Evolutionary conservation across 1,140 invertebrate species (phyloP).

Genomic region (Brachionus rotundiformis): DNA sequence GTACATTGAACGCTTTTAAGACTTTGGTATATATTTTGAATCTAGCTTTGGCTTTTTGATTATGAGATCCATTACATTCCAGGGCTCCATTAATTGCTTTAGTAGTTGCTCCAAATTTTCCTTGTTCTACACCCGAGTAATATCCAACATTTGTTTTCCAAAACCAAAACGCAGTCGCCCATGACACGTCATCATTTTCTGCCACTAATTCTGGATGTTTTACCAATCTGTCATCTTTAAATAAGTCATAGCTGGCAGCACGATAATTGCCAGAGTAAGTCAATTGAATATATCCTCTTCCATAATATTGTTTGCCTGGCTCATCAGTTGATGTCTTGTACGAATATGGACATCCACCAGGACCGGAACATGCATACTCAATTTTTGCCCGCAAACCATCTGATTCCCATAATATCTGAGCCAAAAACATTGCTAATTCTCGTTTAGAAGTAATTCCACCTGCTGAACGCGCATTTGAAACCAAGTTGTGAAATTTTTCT

Average conservation of each 20-base stretch:
- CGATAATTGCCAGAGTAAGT: constrained; percentile 36
- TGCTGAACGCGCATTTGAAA: background rate
- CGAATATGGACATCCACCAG: background rate
- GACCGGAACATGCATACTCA: constrained; percentile 16
- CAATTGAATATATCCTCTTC: constrained; percentile 42
- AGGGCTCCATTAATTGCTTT: background rate
- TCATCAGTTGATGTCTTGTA: background rate
- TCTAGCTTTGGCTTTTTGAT: background rate
- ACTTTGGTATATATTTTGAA: constrained; percentile 4
- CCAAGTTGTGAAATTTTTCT: constrained; percentile 28
- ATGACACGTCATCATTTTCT: background rate
- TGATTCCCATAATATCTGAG: constrained; percentile 25
- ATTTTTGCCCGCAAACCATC: constrained; percentile 26
- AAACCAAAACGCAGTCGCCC: constrained; percentile 29
- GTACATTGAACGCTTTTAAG: constrained; percentile 4
- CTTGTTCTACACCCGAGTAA: background rate
- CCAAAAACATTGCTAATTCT: constrained; percentile 35
- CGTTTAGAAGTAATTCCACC: background rate
- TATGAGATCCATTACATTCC: constrained; percentile 16
- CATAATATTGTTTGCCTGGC: constrained; percentile 21
- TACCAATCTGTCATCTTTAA: constrained; percentile 27
- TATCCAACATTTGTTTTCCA: constrained; percentile 31
- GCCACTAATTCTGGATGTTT: constrained; percentile 31
- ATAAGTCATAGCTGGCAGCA: background rate
- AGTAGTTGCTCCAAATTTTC: constrained; percentile 30